Evolutionary conservation across 2,797 vertebrate genomes (phyloP), one percentile per base, ranked within the genome.

Genomic region (Gymnothorax javanicus): DNA sequence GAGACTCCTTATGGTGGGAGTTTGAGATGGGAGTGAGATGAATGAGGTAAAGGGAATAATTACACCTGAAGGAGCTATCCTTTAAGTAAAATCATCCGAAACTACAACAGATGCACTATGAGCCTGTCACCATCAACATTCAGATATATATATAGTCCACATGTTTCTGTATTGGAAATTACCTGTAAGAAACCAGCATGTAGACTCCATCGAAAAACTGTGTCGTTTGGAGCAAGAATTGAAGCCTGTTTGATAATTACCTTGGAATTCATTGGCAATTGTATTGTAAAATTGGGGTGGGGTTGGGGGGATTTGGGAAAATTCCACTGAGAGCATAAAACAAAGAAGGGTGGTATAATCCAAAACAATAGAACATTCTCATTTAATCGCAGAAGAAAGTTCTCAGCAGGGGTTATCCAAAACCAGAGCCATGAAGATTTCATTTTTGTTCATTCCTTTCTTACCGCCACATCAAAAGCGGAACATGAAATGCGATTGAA

Each of bases 381-480:
- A 52, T 54, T n/a, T 54, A 50, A 81, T 81, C 50, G 54, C 17
- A 15, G 7, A 81, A 7, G 17, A 52, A 15, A 33, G 4, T 79
- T 79, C 75, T 79, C 75, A 20, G 75, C 75, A 23, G 75, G 75
- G 43, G 77, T 23, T 52, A 54, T 20, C 7, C 77, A 81, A 56
- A 54, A 52, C 77, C 20, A 50, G 85, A 82, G 27, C 75, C 75
- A 59, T 82, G 52, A 67, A 62, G 75, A 57, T 43, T 67, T 77
- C 15, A 50, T 17, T 79, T 67, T 77, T 86, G 59, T 67, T 82
- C 82, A 82, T 86, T 82, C 52, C 23, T 81, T 82, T 86, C 75
- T 82, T 81, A 60, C 43, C 62, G 85, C 75, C 85, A 86, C 85
- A 82, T 81, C 77, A 86, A 15, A 82, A 86, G 82, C n/a, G 23